These are phyloP conservation scores for Zingel zingel DNA, from an alignment of 2,113 vertebrate species.

Conservation along the genomic window DNA sequence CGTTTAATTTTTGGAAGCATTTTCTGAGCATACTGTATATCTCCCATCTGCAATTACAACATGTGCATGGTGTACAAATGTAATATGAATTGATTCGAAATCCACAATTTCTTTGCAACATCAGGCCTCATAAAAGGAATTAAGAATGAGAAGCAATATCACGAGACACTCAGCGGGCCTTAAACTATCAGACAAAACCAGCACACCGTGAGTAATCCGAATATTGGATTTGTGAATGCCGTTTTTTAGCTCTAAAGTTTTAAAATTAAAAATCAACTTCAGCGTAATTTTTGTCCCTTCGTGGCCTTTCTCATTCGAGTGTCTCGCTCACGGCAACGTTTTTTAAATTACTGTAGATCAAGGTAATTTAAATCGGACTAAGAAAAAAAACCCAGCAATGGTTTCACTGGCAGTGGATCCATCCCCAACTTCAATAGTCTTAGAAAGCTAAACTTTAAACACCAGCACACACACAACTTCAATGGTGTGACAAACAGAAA, in stretches of 20 bases:
- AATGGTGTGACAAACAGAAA: no score
- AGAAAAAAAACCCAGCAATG: neutral
- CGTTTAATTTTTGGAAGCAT: neutral
- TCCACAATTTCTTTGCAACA: neutral
- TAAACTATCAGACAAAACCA: slow-evolving; percentile 8
- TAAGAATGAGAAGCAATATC: neutral
- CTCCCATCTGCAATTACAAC: neutral
- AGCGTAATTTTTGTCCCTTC: slow-evolving; percentile 12
- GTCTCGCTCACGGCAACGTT: slow-evolving; percentile 39
- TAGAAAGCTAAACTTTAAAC: neutral
- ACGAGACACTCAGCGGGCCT: neutral
- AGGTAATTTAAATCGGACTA: slow-evolving; percentile 35
- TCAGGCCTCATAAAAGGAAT: neutral
- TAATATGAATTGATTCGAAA: neutral
- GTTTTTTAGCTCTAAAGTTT: slow-evolving; percentile 28
- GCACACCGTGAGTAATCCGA: slow-evolving; percentile 12
- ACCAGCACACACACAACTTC: neutral
- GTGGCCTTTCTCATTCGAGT: slow-evolving; percentile 11
- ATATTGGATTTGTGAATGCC: slow-evolving; percentile 21
- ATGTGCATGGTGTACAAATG: neutral
- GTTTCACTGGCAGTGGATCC: slow-evolving; percentile 15
- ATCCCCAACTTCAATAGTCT: neutral
- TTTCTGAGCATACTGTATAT: neutral
- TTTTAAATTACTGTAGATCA: slow-evolving; percentile 53
- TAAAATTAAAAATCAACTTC: slow-evolving; percentile 27